These are phyloP conservation scores for Steinernema khuongi DNA, from an alignment of 1,140 invertebrate species.

Conservation along the genomic window DNA sequence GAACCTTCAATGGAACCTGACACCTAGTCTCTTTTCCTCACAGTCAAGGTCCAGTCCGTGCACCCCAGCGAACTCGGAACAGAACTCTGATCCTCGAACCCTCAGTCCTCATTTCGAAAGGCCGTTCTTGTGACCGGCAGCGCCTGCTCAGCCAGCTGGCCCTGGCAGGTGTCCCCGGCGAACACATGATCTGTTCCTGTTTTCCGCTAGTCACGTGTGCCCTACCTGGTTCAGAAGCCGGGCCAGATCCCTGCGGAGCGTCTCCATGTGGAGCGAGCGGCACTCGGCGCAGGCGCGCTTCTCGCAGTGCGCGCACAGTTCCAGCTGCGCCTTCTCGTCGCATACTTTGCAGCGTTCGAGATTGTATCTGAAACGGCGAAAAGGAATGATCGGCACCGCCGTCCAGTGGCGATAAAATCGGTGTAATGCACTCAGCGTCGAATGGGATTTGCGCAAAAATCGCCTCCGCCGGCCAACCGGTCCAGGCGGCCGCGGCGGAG, in stretches of 20 bases:
- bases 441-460: neutral
- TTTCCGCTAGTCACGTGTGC: neutral
- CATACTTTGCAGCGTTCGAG: conserved; percentile 64
- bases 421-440: neutral
- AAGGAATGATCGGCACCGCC: too few relatives aligned
- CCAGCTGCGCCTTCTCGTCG: conserved; percentile 85
- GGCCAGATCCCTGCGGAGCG: conserved; percentile 82
- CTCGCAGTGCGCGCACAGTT: conserved; percentile 80
- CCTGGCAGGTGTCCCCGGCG: neutral
- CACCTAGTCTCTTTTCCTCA: too few relatives aligned
- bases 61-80: too few relatives aligned
- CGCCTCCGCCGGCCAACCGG: too few relatives aligned
- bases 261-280: conserved; percentile 88
- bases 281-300: conserved; percentile 70
- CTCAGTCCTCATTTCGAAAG: too few relatives aligned
- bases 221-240: conserved; percentile 66
- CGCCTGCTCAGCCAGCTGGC: neutral
- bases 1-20: too few relatives aligned
- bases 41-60: too few relatives aligned
- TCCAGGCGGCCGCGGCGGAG: too few relatives aligned
- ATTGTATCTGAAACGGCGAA: conserved; percentile 48
- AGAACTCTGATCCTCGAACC: too few relatives aligned
- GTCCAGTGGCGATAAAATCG: neutral
- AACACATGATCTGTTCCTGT: conserved; percentile 13
- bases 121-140: neutral